Evolutionary conservation across 2,888 invertebrate species (phyloP).

Genomic region (Acholoe squamosa): DNA sequence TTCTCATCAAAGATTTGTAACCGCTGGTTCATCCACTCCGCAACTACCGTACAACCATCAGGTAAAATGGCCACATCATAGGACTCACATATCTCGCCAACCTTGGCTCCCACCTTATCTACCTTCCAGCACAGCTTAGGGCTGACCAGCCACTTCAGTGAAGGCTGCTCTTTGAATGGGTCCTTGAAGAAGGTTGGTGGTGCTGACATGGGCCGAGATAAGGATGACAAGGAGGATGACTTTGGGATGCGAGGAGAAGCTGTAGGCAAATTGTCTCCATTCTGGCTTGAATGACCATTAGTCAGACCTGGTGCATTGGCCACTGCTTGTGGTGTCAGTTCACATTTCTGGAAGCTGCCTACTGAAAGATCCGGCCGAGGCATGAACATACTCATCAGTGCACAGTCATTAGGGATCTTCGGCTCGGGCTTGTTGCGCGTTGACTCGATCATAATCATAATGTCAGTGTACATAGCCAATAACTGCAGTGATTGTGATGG

Average conservation of each 20-base stretch:
- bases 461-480: slow-evolving; percentile 69
- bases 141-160: slow-evolving; percentile 44
- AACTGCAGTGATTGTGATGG: slow-evolving; percentile 70
- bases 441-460: slow-evolving; percentile 68
- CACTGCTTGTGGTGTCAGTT: slow-evolving; percentile 67
- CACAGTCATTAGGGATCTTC: slow-evolving; percentile 64
- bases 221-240: slow-evolving; percentile 10
- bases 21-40: slow-evolving; percentile 76
- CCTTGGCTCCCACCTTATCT: slow-evolving; percentile 67
- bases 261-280: neutral
- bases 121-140: slow-evolving; percentile 68
- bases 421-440: slow-evolving; percentile 63
- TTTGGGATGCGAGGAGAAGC: slow-evolving; percentile 42
- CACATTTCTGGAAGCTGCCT: slow-evolving; percentile 68
- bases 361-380: slow-evolving; percentile 66
- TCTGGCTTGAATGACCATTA: slow-evolving; percentile 35
- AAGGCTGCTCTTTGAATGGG: slow-evolving; percentile 56
- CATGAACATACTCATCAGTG: slow-evolving; percentile 69
- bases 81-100: slow-evolving; percentile 69
- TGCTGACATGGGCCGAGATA: slow-evolving; percentile 55
- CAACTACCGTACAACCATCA: slow-evolving; percentile 73
- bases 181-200: slow-evolving; percentile 62
- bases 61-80: slow-evolving; percentile 69
- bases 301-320: slow-evolving; percentile 59
- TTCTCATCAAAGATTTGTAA: slow-evolving; percentile 73